Conservation (phyloP, 2,888 invertebrate species). For the Altica lythri region DNA sequence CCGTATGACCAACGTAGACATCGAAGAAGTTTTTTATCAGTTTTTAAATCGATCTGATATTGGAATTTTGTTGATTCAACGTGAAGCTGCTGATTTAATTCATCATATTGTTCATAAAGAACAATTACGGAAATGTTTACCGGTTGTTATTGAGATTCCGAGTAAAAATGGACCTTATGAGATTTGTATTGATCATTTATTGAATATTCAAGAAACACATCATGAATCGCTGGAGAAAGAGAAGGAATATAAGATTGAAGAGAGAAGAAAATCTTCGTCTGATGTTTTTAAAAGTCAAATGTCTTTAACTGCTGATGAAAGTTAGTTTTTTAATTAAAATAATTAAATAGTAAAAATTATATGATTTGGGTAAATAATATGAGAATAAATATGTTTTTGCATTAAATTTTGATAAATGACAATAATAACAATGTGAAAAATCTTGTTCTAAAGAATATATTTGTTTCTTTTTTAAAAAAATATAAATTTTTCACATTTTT, state of each 20-base stretch:
- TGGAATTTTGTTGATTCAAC: conserved; percentile 39
- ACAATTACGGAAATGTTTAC: conserved; percentile 25
- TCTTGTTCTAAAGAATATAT: too few relatives aligned
- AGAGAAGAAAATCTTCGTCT: conserved; percentile 4
- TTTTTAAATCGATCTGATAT: conserved; percentile 36
- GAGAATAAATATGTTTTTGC: too few relatives aligned
- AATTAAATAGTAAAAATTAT: too few relatives aligned
- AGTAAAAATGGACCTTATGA: conserved; percentile 36
- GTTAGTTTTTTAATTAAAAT: too few relatives aligned
- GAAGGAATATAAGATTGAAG: conserved; percentile 14
- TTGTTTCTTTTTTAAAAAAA: too few relatives aligned
- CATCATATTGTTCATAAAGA: conserved; percentile 25
- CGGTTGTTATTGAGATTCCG: conserved; percentile 40
- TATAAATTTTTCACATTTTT: too few relatives aligned
- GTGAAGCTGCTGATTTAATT: conserved; percentile 38
- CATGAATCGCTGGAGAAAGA: conserved; percentile 21
- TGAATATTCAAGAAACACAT: conserved; percentile 22
- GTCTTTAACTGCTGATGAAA: too few relatives aligned
- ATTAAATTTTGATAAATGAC: too few relatives aligned
- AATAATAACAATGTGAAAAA: too few relatives aligned
- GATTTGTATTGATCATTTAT: conserved; percentile 25
- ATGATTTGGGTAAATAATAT: too few relatives aligned
- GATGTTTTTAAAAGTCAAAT: too few relatives aligned
- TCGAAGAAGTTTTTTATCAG: neutral
- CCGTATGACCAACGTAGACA: conserved; percentile 8